Conservation (phyloP, 2,888 invertebrate genomes). For the Tuberolachnus salignus region DNA sequence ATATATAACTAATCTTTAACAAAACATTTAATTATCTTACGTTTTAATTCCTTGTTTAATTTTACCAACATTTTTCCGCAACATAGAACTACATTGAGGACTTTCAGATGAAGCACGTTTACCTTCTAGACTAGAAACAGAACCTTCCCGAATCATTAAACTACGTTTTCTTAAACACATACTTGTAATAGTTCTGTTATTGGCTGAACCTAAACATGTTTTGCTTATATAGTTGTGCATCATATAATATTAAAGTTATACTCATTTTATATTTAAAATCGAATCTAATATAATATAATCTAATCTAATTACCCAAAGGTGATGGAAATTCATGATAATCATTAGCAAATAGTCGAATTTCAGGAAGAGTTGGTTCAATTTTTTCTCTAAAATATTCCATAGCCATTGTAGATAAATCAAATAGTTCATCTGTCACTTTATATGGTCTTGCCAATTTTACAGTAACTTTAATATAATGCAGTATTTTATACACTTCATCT, state of each 20-base stretch:
- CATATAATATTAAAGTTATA: too few species aligned
- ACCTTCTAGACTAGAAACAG: conserved; percentile 51
- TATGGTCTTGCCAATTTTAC: conserved; percentile 84
- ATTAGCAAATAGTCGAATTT: conserved; percentile 84
- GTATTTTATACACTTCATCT: conserved; percentile 87
- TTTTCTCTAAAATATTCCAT: conserved; percentile 97
- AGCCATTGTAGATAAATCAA: conserved; percentile 94
- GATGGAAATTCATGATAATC: conserved; percentile 77
- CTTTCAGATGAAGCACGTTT: conserved; percentile 50
- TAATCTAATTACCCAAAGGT: conserved; percentile 37
- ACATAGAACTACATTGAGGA: conserved; percentile 65
- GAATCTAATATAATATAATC: too few species aligned
- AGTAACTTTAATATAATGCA: conserved; percentile 81
- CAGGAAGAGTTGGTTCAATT: conserved; percentile 86
- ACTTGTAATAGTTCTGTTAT: conserved; percentile 46
- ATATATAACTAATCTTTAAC: too few species aligned
- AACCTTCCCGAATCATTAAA: conserved; percentile 53
- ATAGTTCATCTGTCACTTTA: conserved; percentile 91
- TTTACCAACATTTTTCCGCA: conserved; percentile 83
- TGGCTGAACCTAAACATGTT: conserved; percentile 29
- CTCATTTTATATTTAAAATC: too few species aligned
- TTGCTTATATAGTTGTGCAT: neutral
- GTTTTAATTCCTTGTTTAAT: conserved; percentile 89
- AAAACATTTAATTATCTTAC: conserved; percentile 61
- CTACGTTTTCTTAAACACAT: conserved; percentile 55